A percentile compares a stretch with the other conserved stretches of the same genome.
phyloP scores from a whole-genome alignment of 2,113 vertebrate genomes.

The Cyanoliseus patagonus region DNA sequence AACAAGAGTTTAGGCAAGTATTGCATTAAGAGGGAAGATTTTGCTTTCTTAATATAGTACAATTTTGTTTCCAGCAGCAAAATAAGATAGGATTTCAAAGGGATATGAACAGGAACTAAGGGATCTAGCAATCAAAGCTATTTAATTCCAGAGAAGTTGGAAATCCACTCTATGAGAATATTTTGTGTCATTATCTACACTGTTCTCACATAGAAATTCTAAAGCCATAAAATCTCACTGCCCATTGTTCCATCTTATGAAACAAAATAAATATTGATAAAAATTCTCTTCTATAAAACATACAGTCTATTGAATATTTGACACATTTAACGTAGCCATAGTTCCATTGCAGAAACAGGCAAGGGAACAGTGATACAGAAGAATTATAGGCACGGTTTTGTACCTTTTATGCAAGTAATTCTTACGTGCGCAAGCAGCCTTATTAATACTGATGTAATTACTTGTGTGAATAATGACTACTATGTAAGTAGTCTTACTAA shows the following conservation, averaged over 20 bases:
- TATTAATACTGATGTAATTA: conserved; percentile 1
- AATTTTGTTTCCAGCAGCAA: conserved; percentile 2
- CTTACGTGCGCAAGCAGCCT: neutral
- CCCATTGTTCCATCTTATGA: neutral
- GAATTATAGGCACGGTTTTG: neutral
- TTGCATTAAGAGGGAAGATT: neutral
- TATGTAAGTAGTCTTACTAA: neutral
- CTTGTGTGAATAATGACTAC: neutral
- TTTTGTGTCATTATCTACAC: neutral
- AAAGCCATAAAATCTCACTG: neutral
- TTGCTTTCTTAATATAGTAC: neutral
- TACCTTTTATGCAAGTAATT: neutral
- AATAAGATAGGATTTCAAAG: neutral
- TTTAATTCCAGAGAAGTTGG: neutral
- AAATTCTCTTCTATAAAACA: neutral
- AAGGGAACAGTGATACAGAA: neutral
- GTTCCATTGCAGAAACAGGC: neutral
- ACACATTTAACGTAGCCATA: neutral
- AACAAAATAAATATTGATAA: conserved; percentile 5
- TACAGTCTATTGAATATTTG: neutral
- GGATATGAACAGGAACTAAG: neutral
- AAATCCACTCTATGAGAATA: neutral
- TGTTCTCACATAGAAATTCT: neutral
- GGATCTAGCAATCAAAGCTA: neutral
- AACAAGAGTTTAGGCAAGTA: neutral